A percentile compares a stretch with the other conserved stretches of the same genome.
Evolutionary conservation across 2,888 invertebrate genomes (phyloP).

Genomic region (Eucera pruinosa): DNA sequence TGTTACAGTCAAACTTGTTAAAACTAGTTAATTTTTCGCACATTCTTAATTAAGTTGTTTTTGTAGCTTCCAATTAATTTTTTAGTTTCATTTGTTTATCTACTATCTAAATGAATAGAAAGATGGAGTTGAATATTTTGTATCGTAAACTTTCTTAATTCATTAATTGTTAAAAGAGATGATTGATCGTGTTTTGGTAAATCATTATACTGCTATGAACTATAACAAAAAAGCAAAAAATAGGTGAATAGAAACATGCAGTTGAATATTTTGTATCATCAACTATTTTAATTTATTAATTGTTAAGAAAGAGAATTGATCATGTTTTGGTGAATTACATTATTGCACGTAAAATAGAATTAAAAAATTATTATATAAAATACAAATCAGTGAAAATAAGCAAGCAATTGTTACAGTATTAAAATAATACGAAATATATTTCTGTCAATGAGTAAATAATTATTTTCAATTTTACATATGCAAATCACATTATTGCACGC

Average conservation of each 20-base stretch:
- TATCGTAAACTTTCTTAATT: background rate
- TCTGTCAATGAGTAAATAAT: background rate
- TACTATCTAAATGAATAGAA: conserved; percentile 1
- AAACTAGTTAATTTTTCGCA: background rate
- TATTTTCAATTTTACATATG: background rate
- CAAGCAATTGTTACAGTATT: background rate
- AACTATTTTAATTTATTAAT: background rate
- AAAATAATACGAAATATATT: background rate
- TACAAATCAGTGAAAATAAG: background rate
- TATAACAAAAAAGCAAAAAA: conserved; percentile 12
- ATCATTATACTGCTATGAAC: too few species aligned
- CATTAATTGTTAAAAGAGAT: too few species aligned
- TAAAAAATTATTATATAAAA: background rate
- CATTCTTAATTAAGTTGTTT: conserved; percentile 7
- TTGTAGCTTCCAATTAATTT: background rate
- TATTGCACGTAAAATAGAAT: background rate
- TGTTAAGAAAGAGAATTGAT: background rate
- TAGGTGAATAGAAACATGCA: background rate
- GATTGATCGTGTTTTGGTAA: background rate
- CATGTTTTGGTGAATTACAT: background rate
- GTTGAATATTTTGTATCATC: background rate
- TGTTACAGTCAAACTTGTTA: background rate
- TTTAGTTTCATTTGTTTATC: background rate
- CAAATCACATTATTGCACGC: background rate
- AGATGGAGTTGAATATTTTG: background rate